phyloP scores from a whole-genome alignment of 2,888 invertebrate species.

The Agrochola macilenta region DNA sequence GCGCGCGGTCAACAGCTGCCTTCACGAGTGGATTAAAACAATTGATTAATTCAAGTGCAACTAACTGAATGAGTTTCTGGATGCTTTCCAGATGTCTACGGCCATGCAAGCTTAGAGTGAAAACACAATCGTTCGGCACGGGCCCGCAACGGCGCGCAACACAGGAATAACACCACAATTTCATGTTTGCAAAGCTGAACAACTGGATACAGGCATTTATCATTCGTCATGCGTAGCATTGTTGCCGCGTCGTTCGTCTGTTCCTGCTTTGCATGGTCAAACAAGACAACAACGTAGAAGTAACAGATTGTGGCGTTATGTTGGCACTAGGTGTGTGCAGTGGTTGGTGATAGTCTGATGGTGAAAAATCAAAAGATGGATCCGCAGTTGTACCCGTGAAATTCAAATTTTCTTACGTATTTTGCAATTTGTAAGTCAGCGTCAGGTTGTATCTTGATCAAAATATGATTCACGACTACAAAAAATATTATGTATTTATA shows the following conservation, averaged over 20 bases:
- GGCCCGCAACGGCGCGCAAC: not conserved
- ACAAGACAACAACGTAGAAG: slow-evolving; percentile 23
- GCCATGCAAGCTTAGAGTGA: slow-evolving; percentile 56
- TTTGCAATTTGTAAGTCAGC: too few species aligned
- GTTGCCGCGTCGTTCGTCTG: slow-evolving; percentile 1
- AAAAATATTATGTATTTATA: too few species aligned
- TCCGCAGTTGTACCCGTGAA: too few species aligned
- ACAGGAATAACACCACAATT: slow-evolving; percentile 1
- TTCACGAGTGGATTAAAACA: slow-evolving; percentile 84
- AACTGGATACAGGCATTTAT: slow-evolving; percentile 25
- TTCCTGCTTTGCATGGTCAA: not conserved
- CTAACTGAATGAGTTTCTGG: slow-evolving; percentile 83
- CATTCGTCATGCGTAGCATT: slow-evolving; percentile 39
- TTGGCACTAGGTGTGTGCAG: not conserved
- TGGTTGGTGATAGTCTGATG: not conserved
- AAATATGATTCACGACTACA: too few species aligned
- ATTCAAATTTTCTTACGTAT: too few species aligned
- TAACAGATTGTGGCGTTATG: slow-evolving; percentile 19
- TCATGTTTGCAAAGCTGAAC: slow-evolving; percentile 16
- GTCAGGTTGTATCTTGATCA: too few species aligned
- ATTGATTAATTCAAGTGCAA: slow-evolving; percentile 87
- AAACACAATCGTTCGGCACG: slow-evolving; percentile 30
- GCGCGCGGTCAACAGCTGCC: slow-evolving; percentile 83
- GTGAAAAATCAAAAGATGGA: not conserved
- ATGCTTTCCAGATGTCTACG: slow-evolving; percentile 76